These are phyloP conservation scores for Castor canadensis DNA, from an alignment of 2,113 vertebrate genomes.

Conservation along the genomic window DNA sequence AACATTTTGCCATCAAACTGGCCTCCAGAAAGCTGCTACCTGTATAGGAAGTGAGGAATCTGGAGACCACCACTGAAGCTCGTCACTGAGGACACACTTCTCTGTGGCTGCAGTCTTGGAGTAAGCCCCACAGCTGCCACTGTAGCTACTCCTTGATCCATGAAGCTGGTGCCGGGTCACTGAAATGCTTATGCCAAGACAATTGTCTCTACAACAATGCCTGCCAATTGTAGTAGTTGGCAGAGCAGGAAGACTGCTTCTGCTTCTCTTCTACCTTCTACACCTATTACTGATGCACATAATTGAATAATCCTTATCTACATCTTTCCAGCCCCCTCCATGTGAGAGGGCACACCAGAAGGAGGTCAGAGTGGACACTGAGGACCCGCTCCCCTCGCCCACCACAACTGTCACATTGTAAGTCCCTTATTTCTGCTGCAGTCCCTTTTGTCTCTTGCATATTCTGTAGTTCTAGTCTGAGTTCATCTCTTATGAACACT, in stretches of 20 bases:
- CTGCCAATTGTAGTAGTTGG: background rate
- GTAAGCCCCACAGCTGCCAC: background rate
- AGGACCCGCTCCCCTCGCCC: background rate
- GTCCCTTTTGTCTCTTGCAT: background rate
- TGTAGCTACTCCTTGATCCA: background rate
- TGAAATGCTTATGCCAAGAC: background rate
- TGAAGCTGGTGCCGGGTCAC: background rate
- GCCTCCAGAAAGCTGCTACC: background rate
- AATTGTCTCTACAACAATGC: background rate
- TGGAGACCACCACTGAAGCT: background rate
- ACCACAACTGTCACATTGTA: background rate
- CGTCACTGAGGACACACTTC: background rate
- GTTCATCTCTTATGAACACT: background rate
- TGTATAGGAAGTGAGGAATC: background rate
- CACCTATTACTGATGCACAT: background rate
- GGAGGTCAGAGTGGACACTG: background rate
- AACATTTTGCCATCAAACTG: background rate
- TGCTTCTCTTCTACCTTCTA: background rate
- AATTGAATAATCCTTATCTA: background rate
- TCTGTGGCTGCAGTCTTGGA: background rate
- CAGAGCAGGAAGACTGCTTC: background rate
- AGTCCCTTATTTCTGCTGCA: too few species aligned
- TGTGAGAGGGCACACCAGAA: too few species aligned
- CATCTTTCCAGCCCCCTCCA: background rate
- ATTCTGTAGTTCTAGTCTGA: background rate